Conservation (phyloP, 37 sponge, comb jelly and placozoan genomes). For the Oopsacas minuta region DNA sequence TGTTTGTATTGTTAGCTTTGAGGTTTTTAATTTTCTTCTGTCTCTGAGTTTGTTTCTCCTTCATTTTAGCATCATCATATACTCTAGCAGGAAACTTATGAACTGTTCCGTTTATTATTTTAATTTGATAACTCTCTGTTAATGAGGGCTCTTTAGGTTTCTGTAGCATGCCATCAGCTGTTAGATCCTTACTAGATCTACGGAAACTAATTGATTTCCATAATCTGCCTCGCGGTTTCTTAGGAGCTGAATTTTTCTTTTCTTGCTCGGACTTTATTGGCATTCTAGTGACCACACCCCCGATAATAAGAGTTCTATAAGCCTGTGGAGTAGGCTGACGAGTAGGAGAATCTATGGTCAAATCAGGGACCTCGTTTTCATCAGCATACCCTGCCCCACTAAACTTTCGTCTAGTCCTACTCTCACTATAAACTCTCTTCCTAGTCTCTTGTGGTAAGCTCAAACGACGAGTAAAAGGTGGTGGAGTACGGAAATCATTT, state of each 20-base stretch:
- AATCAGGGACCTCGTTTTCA: not conserved
- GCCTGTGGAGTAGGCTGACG: not conserved
- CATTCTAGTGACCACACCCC: constrained; percentile 71
- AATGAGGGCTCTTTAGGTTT: not conserved
- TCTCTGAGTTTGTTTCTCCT: not conserved
- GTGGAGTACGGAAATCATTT: not conserved
- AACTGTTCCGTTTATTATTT: not conserved
- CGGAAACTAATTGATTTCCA: constrained; percentile 6
- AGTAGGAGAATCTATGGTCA: not conserved
- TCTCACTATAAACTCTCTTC: not conserved
- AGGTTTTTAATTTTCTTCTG: not conserved
- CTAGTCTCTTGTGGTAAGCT: not conserved
- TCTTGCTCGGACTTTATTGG: constrained; percentile 29
- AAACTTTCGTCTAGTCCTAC: not conserved
- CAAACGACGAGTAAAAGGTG: not conserved
- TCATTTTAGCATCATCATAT: not conserved
- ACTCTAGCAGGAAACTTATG: not conserved
- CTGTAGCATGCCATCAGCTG: too few species aligned
- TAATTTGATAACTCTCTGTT: not conserved
- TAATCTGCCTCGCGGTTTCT: not conserved
- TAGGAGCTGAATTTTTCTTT: not conserved
- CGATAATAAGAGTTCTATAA: constrained; percentile 47
- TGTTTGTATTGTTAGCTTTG: not conserved
- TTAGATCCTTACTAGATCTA: not conserved
- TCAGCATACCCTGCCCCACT: not conserved